These are phyloP conservation scores for Lates calcarifer DNA, from an alignment of 2,113 vertebrate species.

Conservation along the genomic window DNA sequence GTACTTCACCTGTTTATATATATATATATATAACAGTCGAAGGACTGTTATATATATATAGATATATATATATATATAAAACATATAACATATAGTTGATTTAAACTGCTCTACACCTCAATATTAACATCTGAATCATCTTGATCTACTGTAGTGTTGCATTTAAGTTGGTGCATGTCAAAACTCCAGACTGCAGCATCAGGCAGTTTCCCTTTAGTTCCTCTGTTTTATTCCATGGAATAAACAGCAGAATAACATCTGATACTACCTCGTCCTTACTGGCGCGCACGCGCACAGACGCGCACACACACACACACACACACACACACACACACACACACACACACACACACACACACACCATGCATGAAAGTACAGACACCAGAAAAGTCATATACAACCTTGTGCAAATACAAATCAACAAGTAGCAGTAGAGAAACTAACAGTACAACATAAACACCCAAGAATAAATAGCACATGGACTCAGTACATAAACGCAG, in stretches of 20 bases:
- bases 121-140: too few relatives aligned
- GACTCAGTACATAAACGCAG: slow-evolving; percentile 22
- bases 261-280: background rate
- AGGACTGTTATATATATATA: slow-evolving; percentile 13
- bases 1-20: too few relatives aligned
- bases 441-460: slow-evolving; percentile 32
- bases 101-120: too few relatives aligned
- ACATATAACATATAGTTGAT: too few relatives aligned
- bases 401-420: background rate
- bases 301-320: background rate
- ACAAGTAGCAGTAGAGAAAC: slow-evolving; percentile 19
- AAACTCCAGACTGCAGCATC: background rate
- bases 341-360: background rate
- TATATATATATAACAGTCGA: too few relatives aligned
- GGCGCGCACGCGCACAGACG: background rate
- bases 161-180: too few relatives aligned
- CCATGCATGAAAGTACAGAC: background rate
- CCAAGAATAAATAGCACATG: slow-evolving; percentile 14
- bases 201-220: background rate
- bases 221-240: background rate
- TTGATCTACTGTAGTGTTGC: too few relatives aligned
- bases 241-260: slow-evolving; percentile 13
- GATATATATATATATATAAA: too few relatives aligned
- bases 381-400: background rate
- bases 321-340: background rate